phyloP scores from a whole-genome alignment of 2,888 invertebrate species.

The Aethes cnicana region DNA sequence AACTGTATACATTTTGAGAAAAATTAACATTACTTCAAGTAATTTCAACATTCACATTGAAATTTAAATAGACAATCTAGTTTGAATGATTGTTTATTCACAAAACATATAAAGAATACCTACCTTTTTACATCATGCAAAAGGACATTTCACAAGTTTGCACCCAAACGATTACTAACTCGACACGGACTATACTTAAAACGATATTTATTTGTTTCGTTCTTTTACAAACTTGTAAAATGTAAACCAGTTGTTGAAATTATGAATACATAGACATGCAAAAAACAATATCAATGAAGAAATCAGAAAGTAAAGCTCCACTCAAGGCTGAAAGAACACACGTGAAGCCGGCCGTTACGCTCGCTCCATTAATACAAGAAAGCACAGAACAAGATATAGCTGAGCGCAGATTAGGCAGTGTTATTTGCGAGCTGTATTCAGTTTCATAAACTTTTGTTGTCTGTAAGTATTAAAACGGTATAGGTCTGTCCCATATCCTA shows the following conservation, averaged over 20 bases:
- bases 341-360: slow-evolving; percentile 43
- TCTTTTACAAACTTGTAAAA: slow-evolving; percentile 48
- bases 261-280: slow-evolving; percentile 51
- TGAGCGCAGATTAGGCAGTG: slow-evolving; percentile 79
- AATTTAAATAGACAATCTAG: not conserved
- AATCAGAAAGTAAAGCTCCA: slow-evolving; percentile 54
- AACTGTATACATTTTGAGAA: not conserved
- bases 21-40: too few species aligned
- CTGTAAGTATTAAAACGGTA: slow-evolving; percentile 51
- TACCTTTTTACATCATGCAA: slow-evolving; percentile 23
- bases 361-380: slow-evolving; percentile 56
- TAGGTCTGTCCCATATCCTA: slow-evolving; percentile 59
- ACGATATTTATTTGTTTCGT: not conserved
- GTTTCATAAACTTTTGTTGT: slow-evolving; percentile 49
- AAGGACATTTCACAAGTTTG: slow-evolving; percentile 49
- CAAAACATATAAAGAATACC: slow-evolving; percentile 29
- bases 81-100: not conserved
- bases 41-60: too few species aligned
- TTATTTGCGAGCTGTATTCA: slow-evolving; percentile 76
- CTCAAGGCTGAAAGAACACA: slow-evolving; percentile 51
- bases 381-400: slow-evolving; percentile 74
- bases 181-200: slow-evolving; percentile 7
- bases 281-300: slow-evolving; percentile 46
- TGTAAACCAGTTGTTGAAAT: slow-evolving; percentile 32
- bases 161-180: slow-evolving; percentile 27